A percentile compares a stretch with the other conserved stretches of the same genome.
These are phyloP conservation scores for Drosophila siamana DNA, from an alignment of 2,888 invertebrate genomes.

Conservation along the genomic window DNA sequence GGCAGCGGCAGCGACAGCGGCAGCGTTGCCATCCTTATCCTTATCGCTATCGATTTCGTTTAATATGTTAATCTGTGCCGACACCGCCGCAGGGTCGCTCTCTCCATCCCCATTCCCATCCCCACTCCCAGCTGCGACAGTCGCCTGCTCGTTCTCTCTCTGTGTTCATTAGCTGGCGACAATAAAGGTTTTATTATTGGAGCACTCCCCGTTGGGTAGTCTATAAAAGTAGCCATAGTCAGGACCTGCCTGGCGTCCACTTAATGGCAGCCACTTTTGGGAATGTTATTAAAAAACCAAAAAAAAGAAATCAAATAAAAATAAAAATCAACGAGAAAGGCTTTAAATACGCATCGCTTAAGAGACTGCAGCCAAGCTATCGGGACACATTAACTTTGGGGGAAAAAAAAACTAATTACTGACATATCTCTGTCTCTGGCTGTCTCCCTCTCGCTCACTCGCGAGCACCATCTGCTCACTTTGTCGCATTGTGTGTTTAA, in stretches of 20 bases:
- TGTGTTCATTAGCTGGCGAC: conserved; percentile 67
- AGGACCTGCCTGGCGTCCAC: conserved; percentile 60
- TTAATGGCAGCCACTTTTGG: conserved; percentile 65
- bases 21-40: conserved; percentile 28
- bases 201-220: conserved; percentile 56
- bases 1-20: conserved; percentile 1
- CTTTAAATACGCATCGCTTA: conserved; percentile 67
- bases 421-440: conserved; percentile 36
- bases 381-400: conserved; percentile 76
- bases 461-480: neutral
- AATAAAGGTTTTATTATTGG: conserved; percentile 64
- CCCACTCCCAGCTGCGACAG: neutral
- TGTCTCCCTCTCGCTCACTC: conserved; percentile 17
- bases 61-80: conserved; percentile 77
- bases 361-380: conserved; percentile 71
- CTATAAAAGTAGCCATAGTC: conserved; percentile 65
- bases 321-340: conserved; percentile 76
- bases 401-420: conserved; percentile 82
- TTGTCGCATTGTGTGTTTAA: conserved; percentile 45
- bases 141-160: neutral
- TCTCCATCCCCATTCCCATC: neutral
- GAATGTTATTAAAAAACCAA: conserved; percentile 39
- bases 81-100: conserved; percentile 26
- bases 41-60: conserved; percentile 76
- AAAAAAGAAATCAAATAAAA: conserved; percentile 68